Base-by-base conservation (phyloP, 2,113 vertebrate genomes). In the Crotalus helleri region DNA sequence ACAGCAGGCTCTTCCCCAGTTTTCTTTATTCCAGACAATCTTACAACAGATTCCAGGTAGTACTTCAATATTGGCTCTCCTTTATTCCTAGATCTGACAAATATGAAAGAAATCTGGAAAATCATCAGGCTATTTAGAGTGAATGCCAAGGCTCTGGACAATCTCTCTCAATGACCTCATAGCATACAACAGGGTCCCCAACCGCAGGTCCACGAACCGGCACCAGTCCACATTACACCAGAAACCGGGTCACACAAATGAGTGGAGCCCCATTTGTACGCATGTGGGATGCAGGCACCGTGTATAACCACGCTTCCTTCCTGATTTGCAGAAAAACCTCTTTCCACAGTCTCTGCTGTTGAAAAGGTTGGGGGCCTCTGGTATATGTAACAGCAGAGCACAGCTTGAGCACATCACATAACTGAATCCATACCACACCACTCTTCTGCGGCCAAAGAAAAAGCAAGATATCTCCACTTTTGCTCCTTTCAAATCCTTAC, bases 401-500 rank as follows among this genome's bases (percentile, higher is more conserved):
- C 3, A n/a, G 51, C 10, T 81, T 33, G 11, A 54, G 11, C 74
- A 91, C 44, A n/a, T n/a, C 11, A 24, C 29, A 44, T 3, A 51
- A 64, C 8, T 55, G 7, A 33, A 91, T 55, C 53, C 15, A 11
- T 39, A 39, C 39, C 21, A n/a, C 15, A 55, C 51, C 13, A 24
- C 44, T 85, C 23, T 44, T 85, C 23, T 54, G 26, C 46, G 13
- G 2, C 59, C 46, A 54, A 59, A 29, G 24, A 59, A 26, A 57
- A 55, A 64, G 24, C 49, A 33, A 53, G 51, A 1, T 49, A 23
- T 44, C 64, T 53, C 85, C 44, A 39, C 3, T 53, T 88, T 39
- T 29, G 29, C n/a, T 24, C 58, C 26, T 1, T 49, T n/a, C 46
- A 26, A 69, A 59, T 0, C 93, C 98, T 95, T 93, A 99, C 99